Evolutionary conservation across 2,888 invertebrate genomes (phyloP), one percentile per base, ranked within the genome.

Genomic region (Ferrisia virgata): DNA sequence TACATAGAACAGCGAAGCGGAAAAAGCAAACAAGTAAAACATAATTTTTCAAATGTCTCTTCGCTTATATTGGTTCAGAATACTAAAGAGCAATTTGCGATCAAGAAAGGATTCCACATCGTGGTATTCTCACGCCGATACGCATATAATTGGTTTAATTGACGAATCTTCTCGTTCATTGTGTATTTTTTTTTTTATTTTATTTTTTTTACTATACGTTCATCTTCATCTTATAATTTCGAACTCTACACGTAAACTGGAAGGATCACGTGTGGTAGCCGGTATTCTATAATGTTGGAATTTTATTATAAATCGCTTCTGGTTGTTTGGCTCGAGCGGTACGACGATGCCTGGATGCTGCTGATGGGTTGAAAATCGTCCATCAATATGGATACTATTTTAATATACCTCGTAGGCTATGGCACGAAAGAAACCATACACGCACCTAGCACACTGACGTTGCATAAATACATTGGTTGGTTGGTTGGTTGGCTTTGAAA

Each of bases 131-230:
- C 64, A 64, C 64, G 64, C 64, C 64, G 64, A 64, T 64, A 8
- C 64, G 64, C 64, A 64, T 64, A 28, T 64, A 64, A 64, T 64
- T 64, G 64, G 64, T 64, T 64, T 64, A 64, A 64, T 64, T 64
- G 64, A 64, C 64, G 15, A 64, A 28, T 18, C 28, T 28, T 2
- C 3, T 64, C 31, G 64, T 64, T 64, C 25, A 13, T 25, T 9
- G 25, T 22, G 2, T 28, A 28, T 2, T 28, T 47, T 53, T 53
- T 47, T 53, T 53, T 53, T 22, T 22, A 22, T 8, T 22, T 53
- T 58, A 25, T 2, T 64, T 28, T 64, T 15, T 31, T 64, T 64
- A 40, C 11, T 36, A 3, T 43, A 43, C 3, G 43, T 43, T 43
- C 39, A 39, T 39, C 11, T 11, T 39, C 11, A 5, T 39, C 39